Base-by-base conservation (phyloP, 2,113 vertebrate genomes). In the Heterotilapia buettikoferi region DNA sequence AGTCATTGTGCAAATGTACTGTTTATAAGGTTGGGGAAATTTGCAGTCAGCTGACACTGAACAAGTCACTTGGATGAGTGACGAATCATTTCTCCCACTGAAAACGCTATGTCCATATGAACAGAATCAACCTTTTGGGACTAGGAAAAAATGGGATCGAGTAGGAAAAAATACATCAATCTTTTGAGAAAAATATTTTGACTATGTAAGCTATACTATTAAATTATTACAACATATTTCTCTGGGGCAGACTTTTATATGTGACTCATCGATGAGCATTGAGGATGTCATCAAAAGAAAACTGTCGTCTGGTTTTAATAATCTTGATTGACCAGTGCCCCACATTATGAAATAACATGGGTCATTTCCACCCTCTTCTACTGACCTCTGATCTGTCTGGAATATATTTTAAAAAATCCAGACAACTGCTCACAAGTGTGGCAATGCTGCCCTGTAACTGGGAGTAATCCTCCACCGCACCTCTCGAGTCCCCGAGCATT, bases 351-450 rank as follows among this genome's bases (percentile, higher is more conserved):
- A 26, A 9, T 45, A 45, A 11, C 40, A 26, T 45, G 14, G 40
- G 21, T 45, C 68, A 73, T 73, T 16, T 71, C 38, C 26, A 71
- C 66, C 38, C 3, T 43, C 38, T 71, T 73, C 21, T 73, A 26
- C 54, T 59, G 16, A 54, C 78, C 14, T 36, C 1, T 80, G 78
- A 80, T 1, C 29, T 1, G 11, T 33, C 26, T 52, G 8, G 73
- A 11, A 10, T 33, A 79, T 53, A 50, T n/a, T 31, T 52, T 0
- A 1, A 90, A 93, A 85, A 87, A 88, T 80, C 83, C 80, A 85
- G 88, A 82, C 90, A 93, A 90, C 84, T 91, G 94, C 85, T 83
- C 86, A 63, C 47, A 83, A 79, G 78, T 18, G 73, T 1, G 24
- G 33, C 82, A 80, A 38, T 45, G 68, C 40, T 73, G 13, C 68